These are phyloP conservation scores for Hymenopus coronatus DNA, from an alignment of 2,888 invertebrate genomes.

Conservation along the genomic window DNA sequence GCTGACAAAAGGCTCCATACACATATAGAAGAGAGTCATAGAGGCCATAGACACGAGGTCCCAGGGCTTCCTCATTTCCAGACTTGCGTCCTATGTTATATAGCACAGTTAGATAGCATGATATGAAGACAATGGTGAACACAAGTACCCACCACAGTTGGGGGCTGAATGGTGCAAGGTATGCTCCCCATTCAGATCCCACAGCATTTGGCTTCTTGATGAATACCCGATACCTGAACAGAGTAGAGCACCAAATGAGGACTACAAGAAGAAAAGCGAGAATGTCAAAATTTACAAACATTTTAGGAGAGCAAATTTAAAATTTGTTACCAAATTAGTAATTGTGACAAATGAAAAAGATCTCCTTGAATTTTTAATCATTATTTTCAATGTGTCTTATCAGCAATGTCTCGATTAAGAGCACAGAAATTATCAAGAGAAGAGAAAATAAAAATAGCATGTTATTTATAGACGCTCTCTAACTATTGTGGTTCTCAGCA, in stretches of 20 bases:
- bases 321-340: too few relatives aligned
- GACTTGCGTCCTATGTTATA: conserved; percentile 18
- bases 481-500: too few relatives aligned
- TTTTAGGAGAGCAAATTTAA: too few relatives aligned
- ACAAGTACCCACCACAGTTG: conserved; percentile 23
- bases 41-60: conserved; percentile 18
- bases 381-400: too few relatives aligned
- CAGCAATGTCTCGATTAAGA: too few relatives aligned
- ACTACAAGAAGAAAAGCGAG: too few relatives aligned
- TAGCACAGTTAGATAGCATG: conserved; percentile 7
- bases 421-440: too few relatives aligned
- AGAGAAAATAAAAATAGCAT: too few relatives aligned
- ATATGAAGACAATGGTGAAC: conserved; percentile 7
- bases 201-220: conserved; percentile 9
- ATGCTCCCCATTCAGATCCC: conserved; percentile 23
- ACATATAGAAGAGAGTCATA: conserved; percentile 24
- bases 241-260: background rate
- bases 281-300: too few relatives aligned
- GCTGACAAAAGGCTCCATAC: conserved; percentile 41
- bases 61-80: conserved; percentile 19
- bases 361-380: too few relatives aligned
- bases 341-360: too few relatives aligned
- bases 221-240: conserved; percentile 20
- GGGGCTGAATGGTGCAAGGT: conserved; percentile 23
- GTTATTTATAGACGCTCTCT: too few relatives aligned